Percentiles rank a stretch among this genome's conserved stretches.
Conservation (phyloP, 37 sponge, comb jelly and placozoan species). For the Eunapius fragilis region DNA sequence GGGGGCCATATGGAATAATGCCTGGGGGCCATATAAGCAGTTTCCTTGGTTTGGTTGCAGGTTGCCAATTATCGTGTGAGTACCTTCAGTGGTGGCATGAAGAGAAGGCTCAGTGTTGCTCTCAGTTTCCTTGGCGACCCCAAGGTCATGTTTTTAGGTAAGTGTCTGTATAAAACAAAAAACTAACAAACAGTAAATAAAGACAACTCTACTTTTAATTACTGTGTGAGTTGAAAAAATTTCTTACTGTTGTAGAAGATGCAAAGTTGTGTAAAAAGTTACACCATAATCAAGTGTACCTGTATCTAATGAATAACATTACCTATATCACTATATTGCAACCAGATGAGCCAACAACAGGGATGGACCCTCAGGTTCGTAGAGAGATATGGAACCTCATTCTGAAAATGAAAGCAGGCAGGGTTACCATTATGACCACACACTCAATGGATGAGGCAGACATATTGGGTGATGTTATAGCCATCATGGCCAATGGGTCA, state of each 20-base stretch:
- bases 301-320: too few relatives aligned
- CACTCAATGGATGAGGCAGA: conserved; percentile 93
- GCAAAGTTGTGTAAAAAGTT: too few relatives aligned
- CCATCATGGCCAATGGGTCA: conserved; percentile 77
- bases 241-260: not conserved
- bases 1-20: too few relatives aligned
- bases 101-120: conserved; percentile 82
- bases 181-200: too few relatives aligned
- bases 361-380: conserved; percentile 85
- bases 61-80: conserved; percentile 78
- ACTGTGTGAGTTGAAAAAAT: too few relatives aligned
- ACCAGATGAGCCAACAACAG: conserved; percentile 15
- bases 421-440: conserved; percentile 84
- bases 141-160: conserved; percentile 70
- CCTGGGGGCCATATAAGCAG: not conserved
- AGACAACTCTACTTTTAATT: too few relatives aligned
- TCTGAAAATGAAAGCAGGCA: conserved; percentile 57
- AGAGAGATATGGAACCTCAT: conserved; percentile 88
- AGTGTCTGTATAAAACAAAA: too few relatives aligned
- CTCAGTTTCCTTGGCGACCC: conserved; percentile 83
- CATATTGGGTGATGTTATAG: conserved; percentile 80
- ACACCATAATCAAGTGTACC: too few relatives aligned
- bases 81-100: conserved; percentile 91
- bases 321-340: too few relatives aligned
- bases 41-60: conserved; percentile 22